phyloP scores from a whole-genome alignment of 2,888 invertebrate species.

The Nephrocerus scutellatus region DNA sequence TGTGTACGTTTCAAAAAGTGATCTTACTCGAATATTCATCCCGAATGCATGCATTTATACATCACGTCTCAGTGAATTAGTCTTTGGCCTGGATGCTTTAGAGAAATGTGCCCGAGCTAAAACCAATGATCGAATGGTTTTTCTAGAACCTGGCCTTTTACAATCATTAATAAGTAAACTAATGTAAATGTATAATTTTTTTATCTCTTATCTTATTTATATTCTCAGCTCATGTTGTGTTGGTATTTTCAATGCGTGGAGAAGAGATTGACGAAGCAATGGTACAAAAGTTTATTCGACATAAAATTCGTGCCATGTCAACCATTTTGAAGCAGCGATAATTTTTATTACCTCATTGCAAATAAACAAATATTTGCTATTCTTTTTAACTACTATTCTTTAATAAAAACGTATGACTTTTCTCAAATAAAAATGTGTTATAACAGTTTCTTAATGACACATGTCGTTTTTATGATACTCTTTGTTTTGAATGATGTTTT shows the following conservation, averaged over 20 bases:
- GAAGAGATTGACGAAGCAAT: constrained; percentile 29
- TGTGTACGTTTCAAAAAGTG: constrained; percentile 40
- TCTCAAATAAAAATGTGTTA: no score
- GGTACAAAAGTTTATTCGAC: constrained; percentile 35
- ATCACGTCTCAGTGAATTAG: constrained; percentile 39
- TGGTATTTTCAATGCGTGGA: constrained; percentile 41
- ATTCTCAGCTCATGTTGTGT: constrained; percentile 42
- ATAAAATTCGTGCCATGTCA: constrained; percentile 33
- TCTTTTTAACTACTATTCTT: no score
- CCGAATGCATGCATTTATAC: constrained; percentile 42
- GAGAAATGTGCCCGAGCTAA: constrained; percentile 29
- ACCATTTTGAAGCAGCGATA: no score
- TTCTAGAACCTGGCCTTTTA: constrained; percentile 32
- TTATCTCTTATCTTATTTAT: constrained; percentile 1
- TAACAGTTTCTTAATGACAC: no score
- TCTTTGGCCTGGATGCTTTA: constrained; percentile 37
- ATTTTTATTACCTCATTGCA: no score
- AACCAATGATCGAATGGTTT: constrained; percentile 24
- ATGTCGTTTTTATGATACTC: no score
- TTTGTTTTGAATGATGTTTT: background rate
- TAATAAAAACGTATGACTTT: no score
- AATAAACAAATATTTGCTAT: no score
- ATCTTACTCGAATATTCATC: constrained; percentile 39
- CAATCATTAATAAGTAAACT: constrained; percentile 44
- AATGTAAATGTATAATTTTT: background rate